Percentiles rank a stretch among this genome's conserved stretches.
These are phyloP conservation scores for Pachymerium ferrugineum DNA, from an alignment of 2,888 invertebrate species.

Conservation along the genomic window DNA sequence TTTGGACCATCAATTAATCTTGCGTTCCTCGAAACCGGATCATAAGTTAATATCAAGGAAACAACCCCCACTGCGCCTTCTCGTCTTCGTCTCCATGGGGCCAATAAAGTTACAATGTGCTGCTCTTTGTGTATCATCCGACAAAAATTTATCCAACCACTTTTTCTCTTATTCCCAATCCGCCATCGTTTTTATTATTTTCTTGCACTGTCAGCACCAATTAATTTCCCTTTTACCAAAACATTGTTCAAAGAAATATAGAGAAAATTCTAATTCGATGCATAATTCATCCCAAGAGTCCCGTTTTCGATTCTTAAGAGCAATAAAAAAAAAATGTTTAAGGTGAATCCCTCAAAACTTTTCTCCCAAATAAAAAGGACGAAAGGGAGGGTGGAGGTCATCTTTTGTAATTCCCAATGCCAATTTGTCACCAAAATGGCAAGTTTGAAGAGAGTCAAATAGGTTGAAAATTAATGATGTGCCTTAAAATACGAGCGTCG, in stretches of 20 bases:
- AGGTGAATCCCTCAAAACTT: neutral
- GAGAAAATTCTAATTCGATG: neutral
- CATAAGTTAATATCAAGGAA: conserved; percentile 25
- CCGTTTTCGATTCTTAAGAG: neutral
- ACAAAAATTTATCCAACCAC: neutral
- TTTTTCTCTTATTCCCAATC: neutral
- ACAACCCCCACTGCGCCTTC: conserved; percentile 10
- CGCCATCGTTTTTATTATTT: neutral
- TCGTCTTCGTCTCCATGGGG: conserved; percentile 22
- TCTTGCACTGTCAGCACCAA: conserved; percentile 21
- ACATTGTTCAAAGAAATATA: neutral
- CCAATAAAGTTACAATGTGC: conserved; percentile 7
- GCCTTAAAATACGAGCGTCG: conserved; percentile 22
- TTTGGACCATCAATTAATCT: conserved; percentile 22
- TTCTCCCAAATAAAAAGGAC: neutral
- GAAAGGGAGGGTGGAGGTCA: neutral
- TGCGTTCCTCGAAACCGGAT: conserved; percentile 23
- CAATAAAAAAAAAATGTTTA: neutral
- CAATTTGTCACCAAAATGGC: conserved; percentile 15
- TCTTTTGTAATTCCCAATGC: conserved; percentile 12
- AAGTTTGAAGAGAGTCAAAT: conserved; percentile 24
- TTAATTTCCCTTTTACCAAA: neutral
- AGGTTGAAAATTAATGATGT: conserved; percentile 15
- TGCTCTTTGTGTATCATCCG: neutral
- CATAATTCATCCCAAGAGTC: neutral